These are phyloP conservation scores for Brachionus rotundiformis DNA, from an alignment of 1,140 invertebrate genomes.

Conservation along the genomic window DNA sequence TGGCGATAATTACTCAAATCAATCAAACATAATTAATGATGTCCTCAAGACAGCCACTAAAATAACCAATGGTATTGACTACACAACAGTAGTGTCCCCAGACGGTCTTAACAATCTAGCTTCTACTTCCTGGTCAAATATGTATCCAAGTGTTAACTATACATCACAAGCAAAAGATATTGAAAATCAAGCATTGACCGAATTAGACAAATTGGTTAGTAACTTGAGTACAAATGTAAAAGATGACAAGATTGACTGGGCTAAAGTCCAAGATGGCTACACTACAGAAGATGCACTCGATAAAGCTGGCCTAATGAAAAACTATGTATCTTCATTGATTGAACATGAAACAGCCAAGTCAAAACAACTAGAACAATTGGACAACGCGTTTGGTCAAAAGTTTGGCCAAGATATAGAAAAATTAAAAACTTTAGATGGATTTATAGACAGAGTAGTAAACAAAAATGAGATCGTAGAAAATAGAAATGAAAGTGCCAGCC, in stretches of 20 bases:
- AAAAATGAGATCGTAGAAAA: neutral
- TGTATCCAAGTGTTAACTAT: neutral
- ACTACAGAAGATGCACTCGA: neutral
- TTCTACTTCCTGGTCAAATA: neutral
- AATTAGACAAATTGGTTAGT: conserved; percentile 14
- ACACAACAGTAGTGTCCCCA: neutral
- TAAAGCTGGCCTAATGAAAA: neutral
- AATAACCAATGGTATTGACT: neutral
- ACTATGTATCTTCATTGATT: neutral
- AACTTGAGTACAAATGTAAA: neutral
- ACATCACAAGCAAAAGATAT: neutral
- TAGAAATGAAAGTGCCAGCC: neutral
- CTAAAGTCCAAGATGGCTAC: neutral
- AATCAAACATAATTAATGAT: neutral
- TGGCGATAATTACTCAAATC: neutral
- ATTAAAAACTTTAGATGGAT: neutral
- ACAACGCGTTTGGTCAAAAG: neutral
- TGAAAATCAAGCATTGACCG: neutral
- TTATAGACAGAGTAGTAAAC: neutral
- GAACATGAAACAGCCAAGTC: conserved; percentile 3
- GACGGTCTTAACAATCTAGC: neutral
- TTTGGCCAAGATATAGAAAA: neutral
- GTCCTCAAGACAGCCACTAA: neutral
- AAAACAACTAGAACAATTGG: conserved; percentile 15
- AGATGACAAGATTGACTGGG: conserved; percentile 30